Evolutionary conservation across 2,888 invertebrate species (phyloP), one percentile per base, ranked within the genome.

Genomic region (Rotaria magnacalcarata): DNA sequence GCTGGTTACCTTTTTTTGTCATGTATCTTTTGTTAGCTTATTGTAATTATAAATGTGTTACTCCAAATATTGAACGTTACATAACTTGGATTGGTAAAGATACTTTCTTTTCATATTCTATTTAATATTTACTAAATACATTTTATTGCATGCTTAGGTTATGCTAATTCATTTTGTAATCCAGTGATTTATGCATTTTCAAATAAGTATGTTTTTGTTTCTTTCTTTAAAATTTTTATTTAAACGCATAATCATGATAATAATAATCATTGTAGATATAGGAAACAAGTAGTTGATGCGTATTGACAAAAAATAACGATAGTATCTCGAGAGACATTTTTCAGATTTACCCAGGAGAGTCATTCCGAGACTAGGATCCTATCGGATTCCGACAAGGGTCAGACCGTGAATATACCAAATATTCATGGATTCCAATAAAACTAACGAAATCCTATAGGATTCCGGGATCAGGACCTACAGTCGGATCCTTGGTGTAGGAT

Each of bases 1-100:
- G 86, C 80, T 86, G 86, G 86, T 54, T 86, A 80, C 86, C 86
- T 8, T 86, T 86, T 84, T 86, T 86, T 86, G 56, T 86, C 50
- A 86, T 86, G 86, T 86, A 86, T 56, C 58, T 43, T 47, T 24
- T 75, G 16, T 54, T 58, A 50, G 41, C 54, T 10, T 60, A 75
- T 47, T 58, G 85, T 41, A 47, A 74, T 24, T 47, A 84, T 41
- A n/a, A 60, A 60, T 58, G 52, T 43, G 58, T 85, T 41, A 75
- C 80, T 27, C 56, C 80, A 58, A 16, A 58, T 75, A 80, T 84
- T 24, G 86, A 86, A 43, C 74, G 85, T 41, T 43, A 85, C n/a
- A 86, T 86, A 47, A 86, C 86, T 41, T 86, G 85, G 86, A 86
- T 86, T 56, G 86, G 80, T 67, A 67, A 41, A 19, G 14, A 27